A percentile compares a stretch with the other conserved stretches of the same genome.
Evolutionary conservation across 1,140 invertebrate species (phyloP).

Genomic region (Bilobella aurantiaca): DNA sequence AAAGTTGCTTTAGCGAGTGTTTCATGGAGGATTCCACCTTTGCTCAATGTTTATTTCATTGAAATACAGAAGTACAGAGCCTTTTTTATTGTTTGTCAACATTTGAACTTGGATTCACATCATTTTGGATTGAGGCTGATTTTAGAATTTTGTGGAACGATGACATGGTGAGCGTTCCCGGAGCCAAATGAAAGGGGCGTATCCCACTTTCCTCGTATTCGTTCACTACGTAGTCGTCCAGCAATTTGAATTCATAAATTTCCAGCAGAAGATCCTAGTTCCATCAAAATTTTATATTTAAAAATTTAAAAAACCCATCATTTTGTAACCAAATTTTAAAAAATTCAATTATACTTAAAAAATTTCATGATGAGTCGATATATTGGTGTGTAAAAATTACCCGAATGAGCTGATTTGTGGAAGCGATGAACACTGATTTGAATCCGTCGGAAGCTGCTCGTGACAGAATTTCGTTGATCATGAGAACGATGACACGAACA

Average conservation of each 20-base stretch:
- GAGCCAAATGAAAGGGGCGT: neutral
- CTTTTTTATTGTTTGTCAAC: neutral
- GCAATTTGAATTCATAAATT: neutral
- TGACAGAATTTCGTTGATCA: neutral
- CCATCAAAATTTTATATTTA: neutral
- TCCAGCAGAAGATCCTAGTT: neutral
- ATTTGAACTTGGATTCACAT: neutral
- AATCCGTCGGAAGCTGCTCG: neutral
- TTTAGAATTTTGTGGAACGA: neutral
- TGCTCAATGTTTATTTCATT: too few species aligned
- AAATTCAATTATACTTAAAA: too few species aligned
- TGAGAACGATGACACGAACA: neutral
- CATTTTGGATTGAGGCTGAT: neutral
- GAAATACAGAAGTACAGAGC: too few species aligned
- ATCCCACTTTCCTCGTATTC: neutral
- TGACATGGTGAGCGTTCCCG: neutral
- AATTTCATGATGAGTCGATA: too few species aligned
- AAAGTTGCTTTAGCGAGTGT: too few species aligned
- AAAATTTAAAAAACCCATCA: neutral
- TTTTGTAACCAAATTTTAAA: too few species aligned
- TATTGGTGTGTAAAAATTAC: too few species aligned
- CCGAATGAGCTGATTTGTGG: neutral
- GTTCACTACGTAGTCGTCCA: constrained; percentile 1
- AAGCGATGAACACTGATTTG: neutral
- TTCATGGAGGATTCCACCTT: too few species aligned